Conservation (phyloP, 1,140 invertebrate species). For the Drosophila sechellia region DNA sequence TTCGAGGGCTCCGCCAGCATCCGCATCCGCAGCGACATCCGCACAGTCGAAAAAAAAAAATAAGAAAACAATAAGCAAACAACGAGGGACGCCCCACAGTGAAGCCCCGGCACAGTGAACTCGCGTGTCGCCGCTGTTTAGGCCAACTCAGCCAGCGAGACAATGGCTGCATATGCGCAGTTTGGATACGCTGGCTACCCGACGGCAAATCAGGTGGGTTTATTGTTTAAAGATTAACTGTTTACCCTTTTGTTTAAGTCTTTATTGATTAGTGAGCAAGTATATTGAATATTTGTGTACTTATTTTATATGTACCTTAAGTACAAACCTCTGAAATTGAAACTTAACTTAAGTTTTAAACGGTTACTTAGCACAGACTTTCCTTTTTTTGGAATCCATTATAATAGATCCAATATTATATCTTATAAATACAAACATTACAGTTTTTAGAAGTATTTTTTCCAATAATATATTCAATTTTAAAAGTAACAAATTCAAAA, state of each 20-base stretch:
- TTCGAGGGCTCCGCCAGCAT: constrained; percentile 52
- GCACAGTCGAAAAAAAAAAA: constrained; percentile 23
- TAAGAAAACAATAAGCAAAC: background rate
- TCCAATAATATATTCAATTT: no score
- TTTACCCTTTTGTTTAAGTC: constrained; percentile 1
- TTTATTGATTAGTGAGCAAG: background rate
- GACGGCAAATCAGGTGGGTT: constrained; percentile 82
- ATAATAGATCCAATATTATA: no score
- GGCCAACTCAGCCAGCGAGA: constrained; percentile 38
- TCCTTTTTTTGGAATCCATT: no score
- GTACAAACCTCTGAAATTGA: no score
- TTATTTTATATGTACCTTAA: no score
- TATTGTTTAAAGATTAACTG: background rate
- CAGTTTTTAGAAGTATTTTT: no score
- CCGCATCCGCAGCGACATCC: constrained; percentile 26
- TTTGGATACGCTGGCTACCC: constrained; percentile 83
- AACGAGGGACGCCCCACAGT: constrained; percentile 51
- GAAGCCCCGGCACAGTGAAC: constrained; percentile 46
- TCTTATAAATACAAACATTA: no score
- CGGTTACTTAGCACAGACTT: no score
- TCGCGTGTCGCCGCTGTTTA: constrained; percentile 42
- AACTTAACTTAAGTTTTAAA: no score
- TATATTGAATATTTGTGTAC: no score
- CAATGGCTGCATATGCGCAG: constrained; percentile 84
- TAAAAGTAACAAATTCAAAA: no score